A percentile compares a stretch with the other conserved stretches of the same genome.
These are phyloP conservation scores for Leucopsar rothschildi DNA, from an alignment of 2,113 vertebrate genomes.

Conservation along the genomic window DNA sequence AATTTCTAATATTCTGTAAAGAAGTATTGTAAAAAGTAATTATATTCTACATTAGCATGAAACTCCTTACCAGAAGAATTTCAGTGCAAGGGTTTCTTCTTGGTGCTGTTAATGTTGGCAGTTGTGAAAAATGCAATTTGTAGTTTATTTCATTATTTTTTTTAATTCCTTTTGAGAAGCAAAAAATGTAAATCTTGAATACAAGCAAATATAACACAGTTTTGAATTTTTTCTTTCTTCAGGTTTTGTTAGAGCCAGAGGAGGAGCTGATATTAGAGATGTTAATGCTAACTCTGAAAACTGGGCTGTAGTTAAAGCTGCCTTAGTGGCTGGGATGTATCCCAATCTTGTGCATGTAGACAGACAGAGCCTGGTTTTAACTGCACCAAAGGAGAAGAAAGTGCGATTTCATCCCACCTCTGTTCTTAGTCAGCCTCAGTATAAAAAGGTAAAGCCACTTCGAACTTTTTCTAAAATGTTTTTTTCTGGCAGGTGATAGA, in stretches of 20 bases:
- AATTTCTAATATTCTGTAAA: background rate
- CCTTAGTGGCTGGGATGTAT: conserved; percentile 92
- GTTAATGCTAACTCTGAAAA: conserved; percentile 95
- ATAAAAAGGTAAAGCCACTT: conserved; percentile 81
- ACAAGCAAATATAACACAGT: background rate
- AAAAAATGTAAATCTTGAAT: background rate
- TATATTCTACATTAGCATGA: background rate
- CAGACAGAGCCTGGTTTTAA: conserved; percentile 72
- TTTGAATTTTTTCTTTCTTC: background rate
- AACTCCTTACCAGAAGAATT: background rate
- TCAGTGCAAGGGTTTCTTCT: background rate
- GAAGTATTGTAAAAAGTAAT: background rate
- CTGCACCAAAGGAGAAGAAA: conserved; percentile 83
- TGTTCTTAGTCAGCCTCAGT: conserved; percentile 82
- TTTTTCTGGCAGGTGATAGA: background rate
- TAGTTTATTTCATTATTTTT: background rate
- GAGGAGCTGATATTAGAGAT: conserved; percentile 87
- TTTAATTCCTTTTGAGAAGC: background rate
- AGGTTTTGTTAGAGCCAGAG: conserved; percentile 92
- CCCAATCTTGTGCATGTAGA: conserved; percentile 88
- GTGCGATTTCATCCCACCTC: conserved; percentile 89
- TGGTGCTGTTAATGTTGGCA: background rate
- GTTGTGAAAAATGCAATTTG: background rate
- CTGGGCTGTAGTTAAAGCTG: conserved; percentile 95
- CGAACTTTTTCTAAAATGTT: background rate